Percentiles rank a stretch among this genome's conserved stretches.
Evolutionary conservation across 2,113 vertebrate species (phyloP).

Genomic region (Amazona guildingii): DNA sequence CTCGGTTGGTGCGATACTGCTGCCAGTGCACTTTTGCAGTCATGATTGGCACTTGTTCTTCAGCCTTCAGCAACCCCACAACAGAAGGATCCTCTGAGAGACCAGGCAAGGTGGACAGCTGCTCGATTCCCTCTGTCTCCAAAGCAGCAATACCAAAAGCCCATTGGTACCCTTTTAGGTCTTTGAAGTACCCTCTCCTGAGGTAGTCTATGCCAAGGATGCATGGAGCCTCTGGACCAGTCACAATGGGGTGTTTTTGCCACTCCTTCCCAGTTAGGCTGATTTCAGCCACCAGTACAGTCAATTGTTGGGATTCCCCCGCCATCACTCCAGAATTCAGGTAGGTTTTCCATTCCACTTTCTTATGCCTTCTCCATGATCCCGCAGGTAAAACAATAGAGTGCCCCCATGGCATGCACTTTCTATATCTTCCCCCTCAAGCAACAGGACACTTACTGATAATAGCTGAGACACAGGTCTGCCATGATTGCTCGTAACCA

Average conservation of each 20-base stretch:
- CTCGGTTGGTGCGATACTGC: not conserved
- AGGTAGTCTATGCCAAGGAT: not conserved
- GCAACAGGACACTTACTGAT: not conserved
- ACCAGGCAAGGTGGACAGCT: not conserved
- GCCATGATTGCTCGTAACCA: not conserved
- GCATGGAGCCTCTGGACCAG: not conserved
- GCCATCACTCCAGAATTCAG: not conserved
- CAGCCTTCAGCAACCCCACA: not conserved
- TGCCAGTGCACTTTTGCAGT: not conserved
- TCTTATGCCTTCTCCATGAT: not conserved
- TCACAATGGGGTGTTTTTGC: not conserved
- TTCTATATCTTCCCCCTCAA: not conserved
- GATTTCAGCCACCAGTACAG: not conserved
- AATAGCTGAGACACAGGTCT: not conserved
- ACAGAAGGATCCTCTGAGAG: not conserved
- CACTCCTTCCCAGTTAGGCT: not conserved
- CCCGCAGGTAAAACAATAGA: not conserved
- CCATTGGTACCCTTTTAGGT: fast-evolving
- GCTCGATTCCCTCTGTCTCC: not conserved
- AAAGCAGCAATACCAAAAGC: not conserved
- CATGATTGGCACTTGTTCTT: not conserved
- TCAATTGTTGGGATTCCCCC: not conserved
- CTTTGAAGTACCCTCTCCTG: not conserved
- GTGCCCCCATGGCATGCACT: not conserved
- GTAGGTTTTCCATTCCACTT: not conserved